Evolutionary conservation across 2,888 invertebrate species (phyloP).

Genomic region (Cerastis rubricosa): DNA sequence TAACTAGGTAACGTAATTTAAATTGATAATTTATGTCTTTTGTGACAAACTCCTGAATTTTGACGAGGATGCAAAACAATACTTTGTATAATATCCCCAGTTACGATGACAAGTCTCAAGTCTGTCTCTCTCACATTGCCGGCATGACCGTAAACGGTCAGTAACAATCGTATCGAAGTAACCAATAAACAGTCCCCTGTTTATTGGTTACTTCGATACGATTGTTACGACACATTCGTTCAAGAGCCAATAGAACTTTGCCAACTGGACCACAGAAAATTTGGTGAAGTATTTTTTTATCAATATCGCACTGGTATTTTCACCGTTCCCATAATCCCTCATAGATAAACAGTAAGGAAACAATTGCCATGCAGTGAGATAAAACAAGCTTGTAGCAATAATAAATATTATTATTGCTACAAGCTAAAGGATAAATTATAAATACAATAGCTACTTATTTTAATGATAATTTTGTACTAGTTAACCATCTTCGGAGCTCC

Average conservation of each 20-base stretch:
- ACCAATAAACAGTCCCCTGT: no score
- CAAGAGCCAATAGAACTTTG: conserved; percentile 8
- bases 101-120: background rate
- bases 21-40: no score
- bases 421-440: no score
- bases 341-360: background rate
- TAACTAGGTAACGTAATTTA: no score
- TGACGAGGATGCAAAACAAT: no score
- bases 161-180: no score
- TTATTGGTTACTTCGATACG: conserved; percentile 4
- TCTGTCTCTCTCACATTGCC: background rate
- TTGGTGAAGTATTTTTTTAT: background rate
- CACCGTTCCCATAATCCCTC: background rate
- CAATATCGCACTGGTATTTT: conserved; percentile 1
- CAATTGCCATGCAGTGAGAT: background rate
- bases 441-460: background rate
- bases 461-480: background rate
- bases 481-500: background rate
- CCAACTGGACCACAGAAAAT: background rate
- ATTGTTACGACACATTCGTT: background rate
- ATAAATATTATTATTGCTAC: no score
- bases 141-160: background rate
- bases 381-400: background rate
- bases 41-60: no score
- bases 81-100: background rate